phyloP scores from a whole-genome alignment of 2,113 vertebrate species.

The Callospermophilus lateralis region DNA sequence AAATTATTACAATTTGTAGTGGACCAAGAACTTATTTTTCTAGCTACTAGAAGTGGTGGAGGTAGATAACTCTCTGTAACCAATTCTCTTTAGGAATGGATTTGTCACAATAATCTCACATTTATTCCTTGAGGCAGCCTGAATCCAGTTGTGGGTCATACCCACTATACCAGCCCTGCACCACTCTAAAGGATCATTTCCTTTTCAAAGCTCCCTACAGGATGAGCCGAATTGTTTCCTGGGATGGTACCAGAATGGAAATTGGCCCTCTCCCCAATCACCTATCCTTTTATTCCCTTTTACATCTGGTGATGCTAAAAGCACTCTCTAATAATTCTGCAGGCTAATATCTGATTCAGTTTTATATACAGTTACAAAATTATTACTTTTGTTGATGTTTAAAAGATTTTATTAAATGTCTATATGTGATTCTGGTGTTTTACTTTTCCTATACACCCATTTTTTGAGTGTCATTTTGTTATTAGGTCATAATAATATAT shows the following conservation, averaged over 20 bases:
- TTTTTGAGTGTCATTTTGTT: not conserved
- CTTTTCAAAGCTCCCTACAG: not conserved
- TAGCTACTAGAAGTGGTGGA: not conserved
- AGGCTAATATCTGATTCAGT: not conserved
- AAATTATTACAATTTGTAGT: not conserved
- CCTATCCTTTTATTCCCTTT: not conserved
- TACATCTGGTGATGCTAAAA: not conserved
- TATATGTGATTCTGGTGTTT: not conserved
- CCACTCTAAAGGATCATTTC: not conserved
- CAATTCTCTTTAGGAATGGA: not conserved
- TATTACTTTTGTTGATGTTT: not conserved
- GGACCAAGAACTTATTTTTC: not conserved
- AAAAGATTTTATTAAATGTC: not conserved
- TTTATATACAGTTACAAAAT: not conserved
- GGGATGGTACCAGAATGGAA: not conserved
- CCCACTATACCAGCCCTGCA: not conserved
- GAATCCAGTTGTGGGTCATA: not conserved
- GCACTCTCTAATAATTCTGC: not conserved
- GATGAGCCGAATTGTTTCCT: not conserved
- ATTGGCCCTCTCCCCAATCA: not conserved
- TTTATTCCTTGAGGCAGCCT: not conserved
- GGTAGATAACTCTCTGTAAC: not conserved
- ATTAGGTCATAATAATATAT: not conserved
- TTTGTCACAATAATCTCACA: not conserved
- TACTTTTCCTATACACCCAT: not conserved